Evolutionary conservation across 2,113 vertebrate species (phyloP), one percentile per base, ranked within the genome.

Genomic region (Microcebus murinus): DNA sequence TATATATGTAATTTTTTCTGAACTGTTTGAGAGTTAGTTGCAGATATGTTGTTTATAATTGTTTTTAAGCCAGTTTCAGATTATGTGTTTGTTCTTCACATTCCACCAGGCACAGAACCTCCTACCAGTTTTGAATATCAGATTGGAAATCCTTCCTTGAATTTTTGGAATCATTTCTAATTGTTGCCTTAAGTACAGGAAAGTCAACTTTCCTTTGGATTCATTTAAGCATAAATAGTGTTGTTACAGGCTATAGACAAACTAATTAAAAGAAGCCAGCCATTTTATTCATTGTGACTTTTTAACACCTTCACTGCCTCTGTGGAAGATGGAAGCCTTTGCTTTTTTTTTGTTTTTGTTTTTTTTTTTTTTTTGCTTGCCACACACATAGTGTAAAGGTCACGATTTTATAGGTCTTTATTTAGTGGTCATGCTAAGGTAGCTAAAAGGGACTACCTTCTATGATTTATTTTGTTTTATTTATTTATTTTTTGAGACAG

Each of bases 131-230:
- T 88, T 83, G 70, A 94, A 34, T 73, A 91, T 71, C 27, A 77
- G 52, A 83, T 67, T 67, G 50, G 50, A 95, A 95, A 67, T n/a
- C 20, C 3, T 95, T 95, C 61, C 73, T 70, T 86, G 25, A 95
- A 71, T 55, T 76, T 89, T 79, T 88, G 52, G 15, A 82, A 50
- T 94, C 12, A 76, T 85, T 93, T 96, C 65, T 84, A 52, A 52
- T 96, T 84, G 50, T 88, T 95, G 21, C 17, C 87, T 88, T 48
- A 82, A 87, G 86, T 81, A 3, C 27, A 67, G 52, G 52, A 77
- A 92, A 83, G 31, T 83, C 86, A 76, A 36, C 55, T 70, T 82
- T 91, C 31, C 36, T 89, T 91, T 91, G 36, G 79, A 80, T 96
- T 87, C 23, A 36, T 70, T 95, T 84, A 94, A 67, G 9, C 23